Percentiles rank a stretch among this genome's conserved stretches.
These are phyloP conservation scores for Liasis olivaceus DNA, from an alignment of 2,797 vertebrate species.

Conservation along the genomic window DNA sequence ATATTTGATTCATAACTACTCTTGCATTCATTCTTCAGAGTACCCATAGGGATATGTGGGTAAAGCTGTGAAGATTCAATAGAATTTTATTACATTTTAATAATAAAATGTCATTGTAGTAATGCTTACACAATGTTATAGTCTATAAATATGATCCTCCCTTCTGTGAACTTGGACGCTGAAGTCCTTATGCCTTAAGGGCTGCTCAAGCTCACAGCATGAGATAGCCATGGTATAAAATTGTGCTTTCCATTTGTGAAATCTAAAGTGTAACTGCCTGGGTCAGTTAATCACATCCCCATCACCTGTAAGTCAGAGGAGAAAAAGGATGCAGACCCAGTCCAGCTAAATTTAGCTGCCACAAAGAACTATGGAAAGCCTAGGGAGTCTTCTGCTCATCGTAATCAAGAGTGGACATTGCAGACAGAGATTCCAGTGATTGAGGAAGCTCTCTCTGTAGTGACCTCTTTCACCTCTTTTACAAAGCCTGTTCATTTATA, in stretches of 20 bases:
- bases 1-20: slow-evolving; percentile 54
- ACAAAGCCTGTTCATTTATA: background rate
- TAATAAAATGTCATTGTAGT: slow-evolving; percentile 53
- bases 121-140: slow-evolving; percentile 53
- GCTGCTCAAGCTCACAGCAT: background rate
- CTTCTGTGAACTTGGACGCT: slow-evolving; percentile 26
- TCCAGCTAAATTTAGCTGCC: background rate
- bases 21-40: slow-evolving; percentile 51
- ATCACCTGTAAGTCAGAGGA: background rate
- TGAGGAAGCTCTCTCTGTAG: background rate
- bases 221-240: background rate
- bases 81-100: slow-evolving; percentile 57
- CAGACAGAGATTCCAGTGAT: background rate
- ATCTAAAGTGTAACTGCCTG: background rate
- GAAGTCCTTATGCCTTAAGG: slow-evolving; percentile 20
- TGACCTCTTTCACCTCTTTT: background rate
- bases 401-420: background rate
- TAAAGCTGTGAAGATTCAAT: slow-evolving; percentile 50
- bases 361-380: background rate
- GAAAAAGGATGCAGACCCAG: background rate
- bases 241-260: background rate
- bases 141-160: slow-evolving; percentile 51
- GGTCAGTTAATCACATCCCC: background rate
- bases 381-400: background rate
- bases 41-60: slow-evolving; percentile 21